These are phyloP conservation scores for Hyles vespertilio DNA, from an alignment of 1,140 invertebrate species.

Conservation along the genomic window DNA sequence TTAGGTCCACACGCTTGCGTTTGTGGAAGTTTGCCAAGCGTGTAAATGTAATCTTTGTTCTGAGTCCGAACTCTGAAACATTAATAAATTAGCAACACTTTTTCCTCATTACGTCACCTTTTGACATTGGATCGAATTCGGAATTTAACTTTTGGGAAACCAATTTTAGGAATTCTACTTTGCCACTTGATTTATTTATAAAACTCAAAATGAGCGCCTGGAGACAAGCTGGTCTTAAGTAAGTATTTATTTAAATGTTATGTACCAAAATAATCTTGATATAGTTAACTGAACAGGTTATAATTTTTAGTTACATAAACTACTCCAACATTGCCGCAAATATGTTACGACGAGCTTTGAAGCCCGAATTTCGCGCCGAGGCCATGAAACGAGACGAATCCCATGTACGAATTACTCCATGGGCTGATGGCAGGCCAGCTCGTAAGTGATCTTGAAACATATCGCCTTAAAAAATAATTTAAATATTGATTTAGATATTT, in stretches of 20 bases:
- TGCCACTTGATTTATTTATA: slow-evolving; percentile 1
- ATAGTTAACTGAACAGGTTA: slow-evolving; percentile 16
- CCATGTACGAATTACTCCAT: slow-evolving; percentile 87
- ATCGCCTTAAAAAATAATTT: too few relatives aligned
- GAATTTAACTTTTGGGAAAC: slow-evolving; percentile 25
- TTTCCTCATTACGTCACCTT: slow-evolving; percentile 1
- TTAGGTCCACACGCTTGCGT: too few relatives aligned
- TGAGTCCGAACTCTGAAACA: too few relatives aligned
- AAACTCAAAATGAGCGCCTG: slow-evolving; percentile 63
- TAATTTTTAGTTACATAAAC: slow-evolving; percentile 86
- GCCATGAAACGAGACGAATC: slow-evolving; percentile 86
- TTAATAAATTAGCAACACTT: background rate
- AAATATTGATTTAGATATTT: too few relatives aligned
- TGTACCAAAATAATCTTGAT: slow-evolving; percentile 15
- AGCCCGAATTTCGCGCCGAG: slow-evolving; percentile 82
- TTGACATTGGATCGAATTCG: slow-evolving; percentile 18
- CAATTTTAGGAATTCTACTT: background rate
- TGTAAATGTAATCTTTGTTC: too few relatives aligned
- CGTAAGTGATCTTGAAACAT: slow-evolving; percentile 78
- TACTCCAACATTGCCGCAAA: slow-evolving; percentile 93
- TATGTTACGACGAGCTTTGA: slow-evolving; percentile 86
- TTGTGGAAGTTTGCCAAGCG: too few relatives aligned
- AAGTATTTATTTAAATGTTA: slow-evolving; percentile 30
- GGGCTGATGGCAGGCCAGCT: slow-evolving; percentile 89
- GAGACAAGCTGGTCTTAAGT: slow-evolving; percentile 67